phyloP scores from a whole-genome alignment of 2,113 vertebrate species.

The Bothrops jararaca region DNA sequence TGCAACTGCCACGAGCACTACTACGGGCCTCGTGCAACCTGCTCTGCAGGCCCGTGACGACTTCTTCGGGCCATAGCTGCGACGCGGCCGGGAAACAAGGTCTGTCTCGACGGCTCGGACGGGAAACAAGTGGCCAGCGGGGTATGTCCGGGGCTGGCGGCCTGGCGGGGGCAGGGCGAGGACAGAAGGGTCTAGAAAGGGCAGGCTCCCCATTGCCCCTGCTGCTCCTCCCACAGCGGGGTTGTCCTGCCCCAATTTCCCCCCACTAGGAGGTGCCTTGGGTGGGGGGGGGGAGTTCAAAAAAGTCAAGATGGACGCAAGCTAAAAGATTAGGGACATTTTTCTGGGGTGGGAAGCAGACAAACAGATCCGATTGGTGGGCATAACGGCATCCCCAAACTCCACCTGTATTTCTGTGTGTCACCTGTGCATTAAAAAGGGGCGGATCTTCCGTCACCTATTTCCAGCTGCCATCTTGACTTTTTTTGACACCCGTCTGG shows the following conservation, averaged over 20 bases:
- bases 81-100: slow-evolving; percentile 76
- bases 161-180: slow-evolving; percentile 32
- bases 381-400: neutral
- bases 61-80: slow-evolving; percentile 79
- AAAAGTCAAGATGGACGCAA: neutral
- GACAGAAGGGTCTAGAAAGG: neutral
- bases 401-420: neutral
- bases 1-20: slow-evolving; percentile 76
- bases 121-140: slow-evolving; percentile 63
- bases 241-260: neutral
- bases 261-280: neutral
- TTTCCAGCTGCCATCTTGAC: neutral
- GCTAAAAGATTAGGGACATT: neutral
- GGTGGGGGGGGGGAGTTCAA: neutral
- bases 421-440: neutral
- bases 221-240: neutral
- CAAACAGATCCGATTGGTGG: neutral
- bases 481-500: neutral
- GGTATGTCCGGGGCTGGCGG: slow-evolving; percentile 56
- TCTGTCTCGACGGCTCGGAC: slow-evolving; percentile 81
- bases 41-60: slow-evolving; percentile 72
- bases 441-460: neutral
- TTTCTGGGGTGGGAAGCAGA: neutral
- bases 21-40: slow-evolving; percentile 75
- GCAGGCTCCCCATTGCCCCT: neutral